These are phyloP conservation scores for Ciconia maguari DNA, from an alignment of 2,113 vertebrate genomes.

Conservation along the genomic window DNA sequence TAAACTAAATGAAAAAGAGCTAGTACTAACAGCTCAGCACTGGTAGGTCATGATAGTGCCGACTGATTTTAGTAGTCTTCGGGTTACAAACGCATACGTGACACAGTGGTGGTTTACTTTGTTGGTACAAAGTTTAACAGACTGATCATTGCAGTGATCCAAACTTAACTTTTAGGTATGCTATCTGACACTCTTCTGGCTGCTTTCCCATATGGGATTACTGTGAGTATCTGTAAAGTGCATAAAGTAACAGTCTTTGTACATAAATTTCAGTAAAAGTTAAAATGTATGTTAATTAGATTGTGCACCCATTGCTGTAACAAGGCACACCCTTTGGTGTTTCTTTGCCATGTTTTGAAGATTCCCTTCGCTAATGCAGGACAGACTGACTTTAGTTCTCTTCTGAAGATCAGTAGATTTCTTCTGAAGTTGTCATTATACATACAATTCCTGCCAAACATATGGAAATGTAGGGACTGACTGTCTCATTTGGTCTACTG, in stretches of 20 bases:
- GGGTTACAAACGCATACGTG: fast-evolving
- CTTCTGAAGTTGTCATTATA: neutral
- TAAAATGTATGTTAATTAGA: neutral
- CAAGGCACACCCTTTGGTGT: fast-evolving
- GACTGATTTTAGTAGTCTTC: neutral
- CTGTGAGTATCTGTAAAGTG: neutral
- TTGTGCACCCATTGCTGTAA: neutral
- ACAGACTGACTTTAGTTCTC: neutral
- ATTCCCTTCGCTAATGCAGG: neutral
- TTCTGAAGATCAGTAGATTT: neutral
- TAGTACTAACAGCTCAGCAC: neutral
- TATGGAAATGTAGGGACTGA: neutral
- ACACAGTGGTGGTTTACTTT: neutral
- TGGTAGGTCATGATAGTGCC: fast-evolving
- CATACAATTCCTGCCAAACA: neutral
- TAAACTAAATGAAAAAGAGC: neutral
- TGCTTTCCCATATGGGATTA: neutral
- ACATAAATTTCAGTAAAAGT: neutral
- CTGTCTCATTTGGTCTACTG: neutral
- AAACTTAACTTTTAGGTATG: neutral
- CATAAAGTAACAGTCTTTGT: neutral
- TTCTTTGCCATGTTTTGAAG: neutral
- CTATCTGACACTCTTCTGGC: neutral
- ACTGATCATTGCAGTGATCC: neutral
- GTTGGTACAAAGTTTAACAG: neutral